Conservation (phyloP, 2,888 invertebrate species). For the Clivina fossor region DNA sequence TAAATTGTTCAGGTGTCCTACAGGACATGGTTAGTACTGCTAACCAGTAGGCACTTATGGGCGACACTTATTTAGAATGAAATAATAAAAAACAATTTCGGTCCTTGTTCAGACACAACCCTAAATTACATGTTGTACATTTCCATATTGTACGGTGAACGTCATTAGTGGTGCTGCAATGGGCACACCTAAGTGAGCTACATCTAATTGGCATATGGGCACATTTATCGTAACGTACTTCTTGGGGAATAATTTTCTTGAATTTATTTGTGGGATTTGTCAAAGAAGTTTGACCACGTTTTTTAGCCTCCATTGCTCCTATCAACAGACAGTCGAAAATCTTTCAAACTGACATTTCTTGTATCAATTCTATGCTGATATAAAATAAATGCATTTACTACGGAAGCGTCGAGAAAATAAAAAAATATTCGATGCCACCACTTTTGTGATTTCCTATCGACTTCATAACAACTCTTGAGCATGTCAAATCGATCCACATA, state of each 20-base stretch:
- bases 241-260: too few relatives aligned
- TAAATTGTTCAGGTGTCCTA: too few relatives aligned
- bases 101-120: slow-evolving; percentile 14
- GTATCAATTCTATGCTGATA: neutral
- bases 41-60: too few relatives aligned
- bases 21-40: too few relatives aligned
- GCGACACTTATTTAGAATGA: slow-evolving; percentile 9
- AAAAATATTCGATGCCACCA: slow-evolving; percentile 5
- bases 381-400: slow-evolving; percentile 1
- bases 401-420: neutral
- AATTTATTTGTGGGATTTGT: too few relatives aligned
- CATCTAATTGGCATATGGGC: too few relatives aligned
- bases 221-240: too few relatives aligned
- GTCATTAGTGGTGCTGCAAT: slow-evolving; percentile 27
- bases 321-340: slow-evolving; percentile 1
- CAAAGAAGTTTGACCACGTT: too few relatives aligned
- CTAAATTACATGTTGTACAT: slow-evolving; percentile 29
- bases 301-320: too few relatives aligned
- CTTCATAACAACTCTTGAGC: too few relatives aligned
- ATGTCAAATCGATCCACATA: slow-evolving; percentile 38
- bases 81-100: neutral
- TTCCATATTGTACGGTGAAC: slow-evolving; percentile 29
- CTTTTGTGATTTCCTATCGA: slow-evolving; percentile 1
- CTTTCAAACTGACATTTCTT: neutral
- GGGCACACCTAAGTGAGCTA: slow-evolving; percentile 15